Base-by-base conservation (phyloP, 2,888 invertebrate genomes). In the Callinectes sapidus region DNA sequence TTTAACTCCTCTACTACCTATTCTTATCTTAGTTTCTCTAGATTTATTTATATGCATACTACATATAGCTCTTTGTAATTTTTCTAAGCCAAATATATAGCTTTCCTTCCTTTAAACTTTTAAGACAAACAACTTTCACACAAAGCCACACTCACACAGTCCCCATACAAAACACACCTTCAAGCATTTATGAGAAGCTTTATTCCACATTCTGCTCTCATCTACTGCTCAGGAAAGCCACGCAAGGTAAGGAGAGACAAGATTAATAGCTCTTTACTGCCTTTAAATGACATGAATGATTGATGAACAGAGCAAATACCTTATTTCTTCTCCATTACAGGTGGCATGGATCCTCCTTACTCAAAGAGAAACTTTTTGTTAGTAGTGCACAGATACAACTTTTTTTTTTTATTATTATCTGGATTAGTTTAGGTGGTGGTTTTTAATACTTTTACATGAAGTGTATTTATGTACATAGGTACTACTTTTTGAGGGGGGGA, bases 241-340 rank as follows among this genome's bases (percentile, higher is more conserved):
- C 81, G 81, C 35, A 32, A 81, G 81, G 81, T 81, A 35, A 35
- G 35, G 81, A 81, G 81, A 81, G 81, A 81, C 35, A 81, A 28
- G 81, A 81, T 81, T 16, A 81, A 81, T 81, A 81, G 81, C 81
- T 81, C 81, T 81, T 81, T 81, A 81, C 81, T 81, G 81, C 81
- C 81, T 81, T 35, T 35, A 35, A 13, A 18, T 23, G 81, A 81
- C 81, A 81, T 35, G 81, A 81, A 81, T 14, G 81, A 35, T 81
- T 35, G 32, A 81, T 35, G 35, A 35, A 35, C 81, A 81, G 35
- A 81, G 81, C 81, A 35, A 81, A 81, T 81, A 35, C 81, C 81
- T 81, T 81, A 81, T 35, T 81, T 35, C 18, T 13, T 81, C 81
- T 81, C 81, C 81, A 35, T 81, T 81, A 35, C 81, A 81, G 81